Percentiles rank a stretch among this genome's conserved stretches.
phyloP scores from a whole-genome alignment of 2,113 vertebrate genomes.

The Sander lucioperca region DNA sequence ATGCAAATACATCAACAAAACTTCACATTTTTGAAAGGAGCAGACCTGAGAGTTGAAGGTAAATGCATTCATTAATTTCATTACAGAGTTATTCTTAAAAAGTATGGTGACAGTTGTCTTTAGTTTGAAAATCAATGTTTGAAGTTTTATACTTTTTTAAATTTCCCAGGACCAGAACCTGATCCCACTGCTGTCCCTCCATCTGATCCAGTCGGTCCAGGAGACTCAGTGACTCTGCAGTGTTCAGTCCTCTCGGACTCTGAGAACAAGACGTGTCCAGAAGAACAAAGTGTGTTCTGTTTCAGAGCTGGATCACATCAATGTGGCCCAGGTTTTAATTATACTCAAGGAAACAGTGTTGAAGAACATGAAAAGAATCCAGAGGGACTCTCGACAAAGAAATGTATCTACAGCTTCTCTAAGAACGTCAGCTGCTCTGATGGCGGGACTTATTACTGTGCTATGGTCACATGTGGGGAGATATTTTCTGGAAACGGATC shows the following conservation, averaged over 20 bases:
- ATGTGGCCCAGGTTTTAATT: not conserved
- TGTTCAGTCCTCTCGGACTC: constrained; percentile 37
- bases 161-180: not conserved
- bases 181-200: not conserved
- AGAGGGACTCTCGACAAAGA: not conserved
- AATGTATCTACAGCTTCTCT: constrained; percentile 21
- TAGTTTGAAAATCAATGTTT: not conserved
- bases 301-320: constrained; percentile 18
- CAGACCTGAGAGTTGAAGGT: constrained; percentile 58
- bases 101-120: not conserved
- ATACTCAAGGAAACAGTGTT: not conserved
- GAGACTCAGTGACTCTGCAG: constrained; percentile 25
- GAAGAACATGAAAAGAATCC: not conserved
- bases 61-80: constrained; percentile 2
- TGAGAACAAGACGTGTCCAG: constrained; percentile 23
- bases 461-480: constrained; percentile 17
- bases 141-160: not conserved
- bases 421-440: constrained; percentile 36
- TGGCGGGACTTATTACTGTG: constrained; percentile 46
- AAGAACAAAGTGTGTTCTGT: constrained; percentile 43
- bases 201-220: constrained; percentile 2
- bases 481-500: constrained; percentile 26
- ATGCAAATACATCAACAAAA: not conserved
- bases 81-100: not conserved
- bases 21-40: not conserved